Evolutionary conservation across 1,140 invertebrate genomes (phyloP), one percentile per base, ranked within the genome.

Genomic region (Nymphalis io): DNA sequence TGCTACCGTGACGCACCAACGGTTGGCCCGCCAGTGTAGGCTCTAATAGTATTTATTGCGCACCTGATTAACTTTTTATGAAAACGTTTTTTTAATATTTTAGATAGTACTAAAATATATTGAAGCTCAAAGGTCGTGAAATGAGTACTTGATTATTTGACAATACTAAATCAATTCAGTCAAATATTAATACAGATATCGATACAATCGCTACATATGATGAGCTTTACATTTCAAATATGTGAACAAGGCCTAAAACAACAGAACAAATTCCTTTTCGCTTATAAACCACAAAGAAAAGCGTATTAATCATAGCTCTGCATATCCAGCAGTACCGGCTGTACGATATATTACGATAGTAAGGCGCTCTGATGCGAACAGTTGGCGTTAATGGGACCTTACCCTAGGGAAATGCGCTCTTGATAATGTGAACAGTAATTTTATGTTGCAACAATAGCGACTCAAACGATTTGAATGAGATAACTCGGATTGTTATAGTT

Each of bases 381-480:
- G 81, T 81, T 83, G 81, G 81, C 79, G 81, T 76, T 83, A 83
- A 83, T 83, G 77, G 81, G 72, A 63, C 68, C 75, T 70, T 75
- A 78, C 73, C 80, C 78, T 63, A 70, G 78, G 75, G 80, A 75
- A 82, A 79, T 76, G 72, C 69, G 69, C 71, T 74, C 73, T 75
- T 80, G 72, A 80, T 80, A 80, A 76, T 76, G 75, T 73, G 73
- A 75, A 76, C 72, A 78, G 80, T 82, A 80, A 82, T 80, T 82
- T 80, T 78, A 79, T 79, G 77, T 78, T 76, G 72, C 70, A 78
- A 81, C 75, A 81, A 79, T 77, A 66, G 71, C 63, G 48, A 59
- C 33, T 58, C 46, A 51, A 62, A 74, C 72, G 72, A 74, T 75
- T 72, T 70, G 65, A 72, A 76, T 73, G 69, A 76, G 80, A 75